Base-by-base conservation (phyloP, 1,140 invertebrate species). In the Drosophila auraria region DNA sequence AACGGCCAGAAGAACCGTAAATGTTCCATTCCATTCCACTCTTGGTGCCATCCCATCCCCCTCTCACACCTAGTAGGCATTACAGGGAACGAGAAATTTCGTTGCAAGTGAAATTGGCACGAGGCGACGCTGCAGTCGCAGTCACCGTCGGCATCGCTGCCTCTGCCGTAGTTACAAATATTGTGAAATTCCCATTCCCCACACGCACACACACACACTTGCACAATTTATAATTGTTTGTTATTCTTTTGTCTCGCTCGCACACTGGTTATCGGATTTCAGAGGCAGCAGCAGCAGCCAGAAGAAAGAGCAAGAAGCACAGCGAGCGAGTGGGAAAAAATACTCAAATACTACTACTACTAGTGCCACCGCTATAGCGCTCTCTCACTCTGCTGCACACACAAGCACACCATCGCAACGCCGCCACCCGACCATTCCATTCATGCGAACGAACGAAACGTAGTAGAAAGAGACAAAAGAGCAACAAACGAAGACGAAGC, bases 201-300 rank as follows among this genome's bases (percentile, higher is more conserved):
- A 64, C 51, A 60, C 27, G n/a, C n/a, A 53, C 14, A 59, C 51
- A 65, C 54, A 70, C 53, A 68, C 61, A 64, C 80, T 70, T 57
- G 57, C 62, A 66, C 73, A 68, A 63, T 60, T 82, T 90, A 90
- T 89, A 90, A 89, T 89, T 89, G 86, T 89, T 89, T 89, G 86
- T 89, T 89, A 89, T 89, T 89, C 86, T 89, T 89, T 86, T 86
- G 79, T 89, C 86, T 80, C 82, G 86, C 86, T 89, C 71, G 79
- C 82, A 89, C 86, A 72, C 83, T 89, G 84, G 82, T 89, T 89
- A 89, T 89, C 86, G 86, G 86, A 90, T 89, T 89, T 89, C 86
- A 82, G 78, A 66, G 60, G 44, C 76, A 83, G 76, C 65, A 54
- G 51, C 12, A 81, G 78, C 58, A 73, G 58, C 57, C 71, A 53